Evolutionary conservation across 35 echinoderm and acorn worm genomes (phyloP).

Genomic region (Diadema setosum): DNA sequence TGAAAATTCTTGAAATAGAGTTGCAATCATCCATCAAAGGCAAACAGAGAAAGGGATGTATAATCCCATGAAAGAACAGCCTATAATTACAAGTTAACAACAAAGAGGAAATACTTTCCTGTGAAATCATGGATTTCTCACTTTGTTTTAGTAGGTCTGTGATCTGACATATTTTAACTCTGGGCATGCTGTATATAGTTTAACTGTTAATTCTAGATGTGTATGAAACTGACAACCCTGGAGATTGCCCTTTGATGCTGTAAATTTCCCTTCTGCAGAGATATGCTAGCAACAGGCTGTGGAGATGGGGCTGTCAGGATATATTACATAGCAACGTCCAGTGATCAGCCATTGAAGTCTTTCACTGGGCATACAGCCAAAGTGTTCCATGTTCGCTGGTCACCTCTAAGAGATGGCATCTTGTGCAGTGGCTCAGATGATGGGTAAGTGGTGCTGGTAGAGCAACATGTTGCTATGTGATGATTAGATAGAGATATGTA

Average conservation of each 20-base stretch:
- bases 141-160: background rate
- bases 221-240: too few relatives aligned
- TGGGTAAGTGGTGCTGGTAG: constrained; percentile 68
- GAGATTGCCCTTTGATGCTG: too few relatives aligned
- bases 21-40: too few relatives aligned
- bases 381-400: constrained; percentile 97
- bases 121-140: too few relatives aligned
- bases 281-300: constrained; percentile 95
- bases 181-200: background rate
- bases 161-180: background rate
- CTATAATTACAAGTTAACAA: too few relatives aligned
- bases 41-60: too few relatives aligned
- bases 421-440: constrained; percentile 99
- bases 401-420: constrained; percentile 93
- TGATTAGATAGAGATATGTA: too few relatives aligned
- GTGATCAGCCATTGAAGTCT: constrained; percentile 82
- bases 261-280: constrained; percentile 59
- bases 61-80: too few relatives aligned
- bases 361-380: constrained; percentile 95
- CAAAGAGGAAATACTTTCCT: too few relatives aligned
- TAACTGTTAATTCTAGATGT: too few relatives aligned
- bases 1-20: too few relatives aligned
- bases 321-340: constrained; percentile 88
- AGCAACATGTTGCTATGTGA: too few relatives aligned
- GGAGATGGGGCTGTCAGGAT: constrained; percentile 90